A percentile compares a stretch with the other conserved stretches of the same genome.
Evolutionary conservation across 2,113 vertebrate species (phyloP).

Genomic region (Periophthalmus modestus): DNA sequence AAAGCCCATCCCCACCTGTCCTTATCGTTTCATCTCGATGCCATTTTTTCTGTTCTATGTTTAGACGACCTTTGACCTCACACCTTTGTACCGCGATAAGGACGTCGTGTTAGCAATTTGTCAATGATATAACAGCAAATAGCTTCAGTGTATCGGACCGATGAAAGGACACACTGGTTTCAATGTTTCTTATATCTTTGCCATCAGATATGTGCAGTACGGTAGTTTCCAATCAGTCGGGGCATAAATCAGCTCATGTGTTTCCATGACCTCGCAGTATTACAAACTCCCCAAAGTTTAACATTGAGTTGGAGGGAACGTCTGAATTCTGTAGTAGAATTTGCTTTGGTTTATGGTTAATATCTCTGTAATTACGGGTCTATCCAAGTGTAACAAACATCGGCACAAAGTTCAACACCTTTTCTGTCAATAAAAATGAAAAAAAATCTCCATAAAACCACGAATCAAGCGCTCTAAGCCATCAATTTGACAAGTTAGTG

Average conservation of each 20-base stretch:
- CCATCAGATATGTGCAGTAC: not conserved
- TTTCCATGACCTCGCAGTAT: not conserved
- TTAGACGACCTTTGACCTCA: not conserved
- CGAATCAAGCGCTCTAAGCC: too few species aligned
- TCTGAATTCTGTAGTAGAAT: too few species aligned
- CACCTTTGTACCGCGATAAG: not conserved
- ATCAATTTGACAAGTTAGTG: too few species aligned
- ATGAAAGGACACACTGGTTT: not conserved
- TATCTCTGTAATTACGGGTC: too few species aligned
- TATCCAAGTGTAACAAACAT: too few species aligned
- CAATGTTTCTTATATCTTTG: not conserved
- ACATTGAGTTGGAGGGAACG: too few species aligned
- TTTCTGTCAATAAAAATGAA: too few species aligned
- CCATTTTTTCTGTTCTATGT: not conserved
- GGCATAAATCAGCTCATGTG: not conserved
- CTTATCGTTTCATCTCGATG: slow-evolving; percentile 2
- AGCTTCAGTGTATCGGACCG: not conserved
- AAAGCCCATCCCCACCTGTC: slow-evolving; percentile 3
- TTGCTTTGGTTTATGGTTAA: too few species aligned
- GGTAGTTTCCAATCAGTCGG: not conserved
- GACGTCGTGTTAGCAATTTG: not conserved
- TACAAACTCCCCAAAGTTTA: too few species aligned
- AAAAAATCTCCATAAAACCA: too few species aligned
- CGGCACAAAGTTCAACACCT: too few species aligned
- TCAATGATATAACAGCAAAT: not conserved